Conservation (phyloP, 2,797 vertebrate species). For the Delichon dasypus region DNA sequence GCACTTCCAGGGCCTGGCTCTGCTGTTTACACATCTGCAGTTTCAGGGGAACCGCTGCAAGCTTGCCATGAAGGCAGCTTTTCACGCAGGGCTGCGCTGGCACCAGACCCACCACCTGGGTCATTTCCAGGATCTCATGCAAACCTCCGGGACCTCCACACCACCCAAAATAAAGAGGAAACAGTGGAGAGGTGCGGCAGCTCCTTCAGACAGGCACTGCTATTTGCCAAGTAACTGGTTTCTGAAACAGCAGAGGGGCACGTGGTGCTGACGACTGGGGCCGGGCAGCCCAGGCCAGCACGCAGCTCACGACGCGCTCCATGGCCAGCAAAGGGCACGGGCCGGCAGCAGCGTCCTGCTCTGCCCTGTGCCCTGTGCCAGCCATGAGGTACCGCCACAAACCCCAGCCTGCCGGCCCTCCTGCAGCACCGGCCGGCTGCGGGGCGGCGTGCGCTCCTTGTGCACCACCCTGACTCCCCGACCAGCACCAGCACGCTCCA, state of each 20-base stretch:
- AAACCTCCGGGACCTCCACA: neutral
- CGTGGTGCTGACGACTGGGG: rapidly evolving
- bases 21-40: slow-evolving; percentile 23
- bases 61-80: neutral
- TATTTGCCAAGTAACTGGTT: neutral
- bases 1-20: slow-evolving; percentile 12
- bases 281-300: rapidly evolving
- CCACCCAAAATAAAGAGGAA: neutral
- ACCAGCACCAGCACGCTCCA: rapidly evolving
- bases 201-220: neutral
- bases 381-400: rapidly evolving
- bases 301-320: rapidly evolving
- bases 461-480: no score
- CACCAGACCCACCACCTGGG: neutral
- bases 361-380: neutral
- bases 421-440: neutral
- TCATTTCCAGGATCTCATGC: slow-evolving; percentile 2
- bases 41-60: slow-evolving; percentile 12
- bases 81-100: neutral
- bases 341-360: neutral
- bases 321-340: neutral
- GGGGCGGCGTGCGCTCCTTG: rapidly evolving
- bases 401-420: rapidly evolving
- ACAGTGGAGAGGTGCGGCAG: neutral
- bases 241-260: neutral